Evolutionary conservation across 2,888 invertebrate genomes (phyloP).

Genomic region (Myathropa florea): DNA sequence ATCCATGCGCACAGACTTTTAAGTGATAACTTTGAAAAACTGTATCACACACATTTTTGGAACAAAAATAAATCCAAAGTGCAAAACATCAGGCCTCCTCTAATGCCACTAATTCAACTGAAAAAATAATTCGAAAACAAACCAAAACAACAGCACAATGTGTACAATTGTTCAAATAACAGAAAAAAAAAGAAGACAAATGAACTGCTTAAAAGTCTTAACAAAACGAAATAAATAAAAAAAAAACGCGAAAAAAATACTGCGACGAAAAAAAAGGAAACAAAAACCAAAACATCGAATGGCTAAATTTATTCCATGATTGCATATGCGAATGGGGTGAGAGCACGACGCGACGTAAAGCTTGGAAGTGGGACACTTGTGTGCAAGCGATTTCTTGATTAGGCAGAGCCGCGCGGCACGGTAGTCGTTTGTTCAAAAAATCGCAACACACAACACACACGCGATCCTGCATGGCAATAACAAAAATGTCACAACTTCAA

Average conservation of each 20-base stretch:
- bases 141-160: slow-evolving; percentile 36
- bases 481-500: slow-evolving; percentile 53
- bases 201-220: slow-evolving; percentile 42
- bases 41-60: background rate
- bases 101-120: slow-evolving; percentile 16
- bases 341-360: slow-evolving; percentile 67
- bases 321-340: slow-evolving; percentile 76
- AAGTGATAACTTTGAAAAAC: background rate
- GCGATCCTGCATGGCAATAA: slow-evolving; percentile 45
- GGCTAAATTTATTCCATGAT: slow-evolving; percentile 67
- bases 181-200: slow-evolving; percentile 16
- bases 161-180: slow-evolving; percentile 41
- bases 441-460: slow-evolving; percentile 38
- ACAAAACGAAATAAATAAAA: slow-evolving; percentile 47
- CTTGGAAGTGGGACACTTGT: slow-evolving; percentile 80
- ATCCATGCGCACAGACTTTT: background rate
- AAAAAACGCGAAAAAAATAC: background rate
- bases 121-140: slow-evolving; percentile 11
- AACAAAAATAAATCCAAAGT: background rate
- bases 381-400: slow-evolving; percentile 74
- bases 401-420: slow-evolving; percentile 30
- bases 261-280: slow-evolving; percentile 18
- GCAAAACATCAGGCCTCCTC: background rate
- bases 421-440: background rate
- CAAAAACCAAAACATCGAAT: slow-evolving; percentile 36